phyloP scores from a whole-genome alignment of 2,888 invertebrate genomes.

The Synanthedon formicaeformis region DNA sequence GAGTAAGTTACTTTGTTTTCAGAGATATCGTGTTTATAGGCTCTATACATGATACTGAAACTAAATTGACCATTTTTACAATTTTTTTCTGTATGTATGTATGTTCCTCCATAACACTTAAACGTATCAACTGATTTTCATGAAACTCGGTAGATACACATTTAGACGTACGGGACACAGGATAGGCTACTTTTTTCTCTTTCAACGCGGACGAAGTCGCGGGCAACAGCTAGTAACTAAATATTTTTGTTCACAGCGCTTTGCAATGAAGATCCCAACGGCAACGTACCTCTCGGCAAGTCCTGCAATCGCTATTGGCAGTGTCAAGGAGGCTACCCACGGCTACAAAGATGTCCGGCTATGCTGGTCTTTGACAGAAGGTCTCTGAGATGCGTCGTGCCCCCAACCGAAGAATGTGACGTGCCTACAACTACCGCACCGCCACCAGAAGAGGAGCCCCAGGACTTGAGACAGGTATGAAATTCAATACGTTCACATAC shows the following conservation, averaged over 20 bases:
- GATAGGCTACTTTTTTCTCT: too few species aligned
- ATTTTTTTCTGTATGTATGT: too few species aligned
- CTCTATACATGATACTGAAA: too few species aligned
- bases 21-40: too few species aligned
- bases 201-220: too few species aligned
- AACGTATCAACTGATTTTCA: too few species aligned
- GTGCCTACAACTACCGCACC: slow-evolving; percentile 81
- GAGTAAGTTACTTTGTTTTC: too few species aligned
- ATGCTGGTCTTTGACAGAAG: slow-evolving; percentile 90
- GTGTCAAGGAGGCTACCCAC: slow-evolving; percentile 93
- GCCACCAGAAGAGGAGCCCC: slow-evolving; percentile 67
- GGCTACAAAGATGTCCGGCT: slow-evolving; percentile 89
- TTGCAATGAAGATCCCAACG: slow-evolving; percentile 91
- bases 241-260: slow-evolving; percentile 74
- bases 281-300: slow-evolving; percentile 90
- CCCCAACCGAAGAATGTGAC: slow-evolving; percentile 91
- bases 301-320: slow-evolving; percentile 96
- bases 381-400: slow-evolving; percentile 86
- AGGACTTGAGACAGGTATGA: slow-evolving; percentile 41
- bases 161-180: too few species aligned
- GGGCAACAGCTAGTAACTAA: too few species aligned
- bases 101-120: too few species aligned
- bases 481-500: background rate
- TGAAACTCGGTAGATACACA: too few species aligned
- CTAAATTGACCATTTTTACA: too few species aligned